Evolutionary conservation across 2,888 invertebrate species (phyloP), one percentile per base, ranked within the genome.

Genomic region (Watsonalla binaria): DNA sequence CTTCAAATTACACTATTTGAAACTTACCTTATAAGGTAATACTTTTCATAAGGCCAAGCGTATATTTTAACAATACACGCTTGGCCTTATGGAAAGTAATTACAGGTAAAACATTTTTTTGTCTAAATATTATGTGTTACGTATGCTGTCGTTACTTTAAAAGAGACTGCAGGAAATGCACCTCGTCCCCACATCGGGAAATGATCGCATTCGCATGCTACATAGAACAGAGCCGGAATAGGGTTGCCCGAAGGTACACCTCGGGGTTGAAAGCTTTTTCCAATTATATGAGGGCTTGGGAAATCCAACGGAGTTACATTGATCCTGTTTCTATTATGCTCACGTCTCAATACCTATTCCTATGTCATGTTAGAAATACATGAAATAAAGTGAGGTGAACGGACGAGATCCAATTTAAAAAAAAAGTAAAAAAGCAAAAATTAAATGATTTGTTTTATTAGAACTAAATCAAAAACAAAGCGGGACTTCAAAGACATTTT

Each of bases 141-240:
- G 65, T 80, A 56, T 83, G 82, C 78, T 59, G 59, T 66, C 81
- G 8, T 47, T 86, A 78, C 80, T 60, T 52, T 6, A 37, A 50
- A 66, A 63, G 68, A 68, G 57, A 70, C 65, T 82, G 83, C 79
- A 85, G 82, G 82, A 85, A 85, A 84, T 87, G 87, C 87, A 85
- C 64, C 76, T 73, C 63, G 63, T 70, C 76, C 74, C 68, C 63
- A 65, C 66, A 72, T 74, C 62, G 71, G 68, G 71, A 78, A 78
- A 75, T 72, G 77, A 78, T 70, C 64, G 65, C 75, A 81, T 84
- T 82, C 73, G 70, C 72, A 79, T 76, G 72, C 77, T 65, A 58
- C 70, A 63, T 67, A 70, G 65, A 68, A 62, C 61, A 71, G 64
- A 65, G 66, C 66, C 61, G 61, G 63, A 67, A 66, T 59, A 55